Base-by-base conservation (phyloP, 2,113 vertebrate species). In the Sialia sialis region DNA sequence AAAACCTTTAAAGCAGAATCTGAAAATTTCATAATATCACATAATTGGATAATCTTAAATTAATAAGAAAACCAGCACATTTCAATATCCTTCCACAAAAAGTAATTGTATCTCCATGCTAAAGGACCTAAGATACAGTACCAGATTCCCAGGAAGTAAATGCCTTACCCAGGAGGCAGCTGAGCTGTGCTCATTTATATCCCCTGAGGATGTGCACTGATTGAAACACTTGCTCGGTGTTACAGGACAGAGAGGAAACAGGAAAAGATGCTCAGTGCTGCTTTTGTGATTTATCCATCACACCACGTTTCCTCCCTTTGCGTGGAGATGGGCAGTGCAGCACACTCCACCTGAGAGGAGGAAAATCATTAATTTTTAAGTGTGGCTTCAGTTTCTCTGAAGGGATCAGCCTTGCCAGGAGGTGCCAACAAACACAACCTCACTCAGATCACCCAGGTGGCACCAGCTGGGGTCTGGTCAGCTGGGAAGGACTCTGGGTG, bases 91-190 rank as follows among this genome's bases (percentile, higher is more conserved):
- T 81, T 58, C 74, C 70, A 46, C 25, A 66, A 69, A 62, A 44
- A 36, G 7, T 7, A 9, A 34, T 70, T 70, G 32, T 30, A 83
- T 56, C 63, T 21, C 29, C 39, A 6, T 23, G 22, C 30, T 64
- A 32, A 30, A 72, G 43, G 60, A 49, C 30, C 21, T 59, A 27
- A 73, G 54, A 34, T 16, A 19, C 25, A 66, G 43, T 0, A 54
- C 52, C 77, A 79, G 49, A 78, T 36, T 44, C 74, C 63, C 84
- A 84, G 83, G 54, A 92, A 94, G 84, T 49, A 51, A 84, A 27
- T 29, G 29, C 38, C 16, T 67, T 51, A 7, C 62, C 67, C 72
- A 34, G 54, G 58, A 75, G 73, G 15, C 69, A 67, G 76, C 72
- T n/a, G 72, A 76, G 43, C 86, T 55, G 18, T 17, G 60, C 51